These are phyloP conservation scores for Pollenia angustigena DNA, from an alignment of 2,888 invertebrate species.

Conservation along the genomic window DNA sequence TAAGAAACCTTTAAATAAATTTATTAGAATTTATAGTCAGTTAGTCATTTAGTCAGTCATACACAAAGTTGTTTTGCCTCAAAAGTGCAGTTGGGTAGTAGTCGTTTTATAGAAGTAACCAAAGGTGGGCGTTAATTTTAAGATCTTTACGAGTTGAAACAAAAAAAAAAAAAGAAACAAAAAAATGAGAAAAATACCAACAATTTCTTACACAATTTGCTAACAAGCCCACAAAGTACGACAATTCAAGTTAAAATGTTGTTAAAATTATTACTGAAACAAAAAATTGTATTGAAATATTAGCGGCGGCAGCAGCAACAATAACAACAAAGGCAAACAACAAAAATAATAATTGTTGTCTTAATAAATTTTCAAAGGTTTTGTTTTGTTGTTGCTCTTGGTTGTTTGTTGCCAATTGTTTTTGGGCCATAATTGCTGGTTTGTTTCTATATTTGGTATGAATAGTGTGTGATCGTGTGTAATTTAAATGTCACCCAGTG, in stretches of 20 bases:
- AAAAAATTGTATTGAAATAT: conserved; percentile 28
- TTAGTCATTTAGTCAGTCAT: conserved; percentile 49
- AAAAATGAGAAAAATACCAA: conserved; percentile 24
- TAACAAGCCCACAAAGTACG: conserved; percentile 71
- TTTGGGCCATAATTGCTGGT: conserved; percentile 63
- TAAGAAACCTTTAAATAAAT: conserved; percentile 48
- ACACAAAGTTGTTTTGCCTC: conserved; percentile 36
- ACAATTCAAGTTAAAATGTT: conserved; percentile 57
- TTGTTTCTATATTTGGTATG: conserved; percentile 38
- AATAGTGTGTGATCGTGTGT: conserved; percentile 65
- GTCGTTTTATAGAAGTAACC: conserved; percentile 3
- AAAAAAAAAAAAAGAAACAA: too few species aligned
- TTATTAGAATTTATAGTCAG: conserved; percentile 49
- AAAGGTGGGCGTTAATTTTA: conserved; percentile 71
- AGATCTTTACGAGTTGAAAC: conserved; percentile 50
- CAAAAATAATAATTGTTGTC: conserved; percentile 61
- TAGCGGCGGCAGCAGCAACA: conserved; percentile 42
- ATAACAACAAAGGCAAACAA: conserved; percentile 13
- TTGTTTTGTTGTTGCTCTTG: conserved; percentile 15
- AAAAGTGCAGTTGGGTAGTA: conserved; percentile 36
- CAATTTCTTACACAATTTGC: conserved; percentile 68
- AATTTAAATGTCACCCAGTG: conserved; percentile 69
- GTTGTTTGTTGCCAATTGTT: conserved; percentile 48
- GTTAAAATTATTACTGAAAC: conserved; percentile 44
- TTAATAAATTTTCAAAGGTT: conserved; percentile 65